Base-by-base conservation (phyloP, 2,888 invertebrate species). In the Tinea pellionella region DNA sequence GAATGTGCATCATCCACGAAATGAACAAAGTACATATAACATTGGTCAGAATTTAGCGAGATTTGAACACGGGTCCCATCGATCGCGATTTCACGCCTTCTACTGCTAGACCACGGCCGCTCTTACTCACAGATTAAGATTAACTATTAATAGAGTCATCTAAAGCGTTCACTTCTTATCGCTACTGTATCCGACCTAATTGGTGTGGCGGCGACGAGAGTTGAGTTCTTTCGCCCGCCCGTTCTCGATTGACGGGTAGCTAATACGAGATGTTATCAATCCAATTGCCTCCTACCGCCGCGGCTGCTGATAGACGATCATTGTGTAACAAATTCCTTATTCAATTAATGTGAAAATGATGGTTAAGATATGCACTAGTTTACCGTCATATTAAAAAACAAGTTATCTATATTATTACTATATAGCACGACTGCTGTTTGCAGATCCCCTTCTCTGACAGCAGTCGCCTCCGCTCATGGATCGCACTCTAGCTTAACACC, bases 141-240 rank as follows among this genome's bases (percentile, higher is more conserved):
- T 72, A 72, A 74, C 76, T 80, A 78, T 83, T 83, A 83, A 77
- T 82, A 80, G 77, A 73, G 69, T 76, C 79, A 82, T 82, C 75
- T 75, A 32, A 57, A 57, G 68, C 65, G 71, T 69, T 65, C 71
- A 70, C 74, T 77, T 75, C 76, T 68, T 69, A 68, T 68, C 66
- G 83, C 84, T 85, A 84, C 86, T 77, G 84, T 82, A 85, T 80
- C 75, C 74, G 74, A 77, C 24, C 79, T 85, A 86, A 87, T 86
- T 86, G 84, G 85, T 84, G 79, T 69, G 71, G 74, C 72, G 60
- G 53, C 47, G 79, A 79, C 82, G 83, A 82, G 80, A 79, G 81
- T 78, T 77, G 18, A 24, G 18, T 11, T 24, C 19, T 18, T 53
- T 24, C 16, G 18, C 53, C 24, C 24, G 53, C 53, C 24, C 24